phyloP scores from a whole-genome alignment of 2,113 vertebrate species.

The Crypturellus undulatus region DNA sequence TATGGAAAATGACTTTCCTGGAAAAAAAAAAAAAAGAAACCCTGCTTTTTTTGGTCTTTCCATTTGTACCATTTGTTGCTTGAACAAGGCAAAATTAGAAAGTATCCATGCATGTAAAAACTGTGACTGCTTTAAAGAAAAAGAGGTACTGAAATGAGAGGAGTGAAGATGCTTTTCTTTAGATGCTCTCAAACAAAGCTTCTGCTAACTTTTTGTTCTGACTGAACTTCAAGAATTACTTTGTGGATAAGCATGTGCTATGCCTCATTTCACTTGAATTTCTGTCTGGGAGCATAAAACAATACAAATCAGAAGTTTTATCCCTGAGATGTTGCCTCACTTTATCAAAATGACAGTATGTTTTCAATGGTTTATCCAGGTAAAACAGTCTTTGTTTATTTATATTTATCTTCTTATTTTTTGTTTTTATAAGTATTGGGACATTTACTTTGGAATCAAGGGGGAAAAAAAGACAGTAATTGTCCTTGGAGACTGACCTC shows the following conservation, averaged over 20 bases:
- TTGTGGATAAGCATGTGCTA: neutral
- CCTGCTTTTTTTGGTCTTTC: neutral
- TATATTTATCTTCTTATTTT: neutral
- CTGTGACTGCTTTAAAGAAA: neutral
- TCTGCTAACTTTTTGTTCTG: neutral
- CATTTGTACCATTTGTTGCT: neutral
- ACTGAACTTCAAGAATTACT: neutral
- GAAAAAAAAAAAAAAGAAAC: neutral
- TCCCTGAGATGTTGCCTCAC: neutral
- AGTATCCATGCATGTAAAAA: neutral
- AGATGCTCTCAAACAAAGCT: neutral
- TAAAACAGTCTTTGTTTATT: conserved; percentile 1
- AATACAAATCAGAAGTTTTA: conserved; percentile 15
- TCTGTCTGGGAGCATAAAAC: neutral
- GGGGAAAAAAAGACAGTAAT: neutral
- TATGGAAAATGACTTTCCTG: neutral
- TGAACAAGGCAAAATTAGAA: neutral
- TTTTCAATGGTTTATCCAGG: neutral
- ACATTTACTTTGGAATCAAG: neutral
- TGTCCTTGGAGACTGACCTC: neutral
- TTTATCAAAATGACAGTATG: conserved; percentile 30
- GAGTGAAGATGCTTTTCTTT: neutral
- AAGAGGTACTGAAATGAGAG: neutral
- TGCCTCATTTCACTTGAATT: conserved; percentile 10
- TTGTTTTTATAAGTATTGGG: neutral